Conservation (phyloP, 2,113 vertebrate genomes). For the Callipepla squamata region DNA sequence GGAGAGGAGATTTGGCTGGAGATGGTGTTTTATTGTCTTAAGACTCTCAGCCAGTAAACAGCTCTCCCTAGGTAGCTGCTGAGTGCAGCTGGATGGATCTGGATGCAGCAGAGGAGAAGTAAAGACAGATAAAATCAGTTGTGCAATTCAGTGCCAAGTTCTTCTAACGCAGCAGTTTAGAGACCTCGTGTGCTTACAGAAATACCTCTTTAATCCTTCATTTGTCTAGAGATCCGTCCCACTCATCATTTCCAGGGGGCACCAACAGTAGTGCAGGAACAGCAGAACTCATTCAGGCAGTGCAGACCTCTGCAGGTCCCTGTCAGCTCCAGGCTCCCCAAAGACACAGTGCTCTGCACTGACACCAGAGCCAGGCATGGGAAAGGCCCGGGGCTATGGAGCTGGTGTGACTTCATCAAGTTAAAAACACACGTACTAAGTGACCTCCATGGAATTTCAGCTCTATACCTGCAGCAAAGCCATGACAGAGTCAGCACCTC, state of each 20-base stretch:
- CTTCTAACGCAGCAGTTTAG: neutral
- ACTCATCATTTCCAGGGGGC: neutral
- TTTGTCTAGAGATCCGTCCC: neutral
- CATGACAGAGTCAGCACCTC: accelerated
- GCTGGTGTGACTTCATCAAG: neutral
- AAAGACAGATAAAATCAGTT: neutral
- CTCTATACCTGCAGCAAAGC: accelerated
- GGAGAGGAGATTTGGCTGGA: neutral
- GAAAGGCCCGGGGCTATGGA: neutral
- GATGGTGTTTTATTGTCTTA: neutral
- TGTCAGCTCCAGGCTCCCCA: neutral
- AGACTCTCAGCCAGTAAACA: neutral
- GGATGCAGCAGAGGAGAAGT: neutral
- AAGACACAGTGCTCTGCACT: neutral
- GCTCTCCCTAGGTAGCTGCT: neutral
- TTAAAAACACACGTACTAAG: neutral
- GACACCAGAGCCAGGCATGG: neutral
- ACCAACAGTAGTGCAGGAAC: accelerated
- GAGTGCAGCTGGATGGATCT: neutral
- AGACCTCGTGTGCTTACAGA: neutral
- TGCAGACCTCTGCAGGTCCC: accelerated
- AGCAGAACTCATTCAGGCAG: accelerated
- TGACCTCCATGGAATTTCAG: too few relatives aligned
- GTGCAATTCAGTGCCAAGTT: neutral
- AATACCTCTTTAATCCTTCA: neutral